Evolutionary conservation across 2,888 invertebrate genomes (phyloP), one percentile per base, ranked within the genome.

Genomic region (Metalampra italica): DNA sequence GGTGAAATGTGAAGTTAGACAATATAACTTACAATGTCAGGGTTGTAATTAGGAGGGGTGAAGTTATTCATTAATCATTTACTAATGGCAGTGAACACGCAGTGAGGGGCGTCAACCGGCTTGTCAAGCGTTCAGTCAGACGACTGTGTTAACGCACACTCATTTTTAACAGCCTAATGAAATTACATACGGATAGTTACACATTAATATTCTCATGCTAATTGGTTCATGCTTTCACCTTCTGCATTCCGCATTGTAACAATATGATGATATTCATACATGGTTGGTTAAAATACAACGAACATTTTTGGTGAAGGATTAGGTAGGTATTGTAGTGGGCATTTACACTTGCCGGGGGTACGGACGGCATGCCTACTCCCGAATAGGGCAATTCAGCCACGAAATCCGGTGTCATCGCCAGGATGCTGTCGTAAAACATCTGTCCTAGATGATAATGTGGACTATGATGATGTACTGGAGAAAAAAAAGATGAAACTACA

Each of bases 31-130:
- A 36, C 42, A 37, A 29, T 37, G 46, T 29, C 41, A 32, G 36
- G 32, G n/a, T 43, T 14, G 34, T 39, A 32, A 47, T 55, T 45
- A 54, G 53, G 45, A 53, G 57, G 55, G 56, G 46, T 50, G 49
- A 49, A 59, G 46, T 43, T 53, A 49, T 45, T 43, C 54, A 66
- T 62, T 66, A 60, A 57, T 59, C 57, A 63, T 64, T 62, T 50
- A 50, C 53, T 76, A 75, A 78, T 76, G 62, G 59, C 68, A 67
- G 59, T 60, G 57, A 59, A 47, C 73, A 73, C 67, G 69, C 72
- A 46, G 59, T 46, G 38, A 47, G 51, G 63, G 71, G 73, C 57
- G 73, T 67, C 57, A 62, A 70, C 62, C 50, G 50, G 56, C 56
- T 49, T 68, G 67, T 64, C 62, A 65, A 63, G 64, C 57, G 57